phyloP scores from a whole-genome alignment of 1,140 invertebrate species.

The Ganaspis sp. region DNA sequence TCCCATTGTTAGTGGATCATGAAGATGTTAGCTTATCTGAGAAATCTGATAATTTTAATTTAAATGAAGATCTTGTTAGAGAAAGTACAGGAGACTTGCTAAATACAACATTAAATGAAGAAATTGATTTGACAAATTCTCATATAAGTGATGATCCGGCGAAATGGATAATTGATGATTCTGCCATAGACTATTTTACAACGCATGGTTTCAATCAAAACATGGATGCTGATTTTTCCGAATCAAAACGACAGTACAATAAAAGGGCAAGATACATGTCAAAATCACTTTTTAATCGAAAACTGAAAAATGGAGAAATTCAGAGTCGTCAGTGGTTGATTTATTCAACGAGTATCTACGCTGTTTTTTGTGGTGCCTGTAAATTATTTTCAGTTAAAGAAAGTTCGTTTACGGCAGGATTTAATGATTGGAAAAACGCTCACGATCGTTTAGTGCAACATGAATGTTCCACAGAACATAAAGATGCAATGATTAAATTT shows the following conservation, averaged over 20 bases:
- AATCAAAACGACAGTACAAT: constrained; percentile 42
- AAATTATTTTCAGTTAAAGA: constrained; percentile 51
- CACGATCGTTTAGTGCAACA: constrained; percentile 42
- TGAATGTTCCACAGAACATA: constrained; percentile 52
- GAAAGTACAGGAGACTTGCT: too few relatives aligned
- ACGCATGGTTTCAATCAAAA: constrained; percentile 49
- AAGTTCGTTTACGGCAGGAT: constrained; percentile 50
- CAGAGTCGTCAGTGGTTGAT: constrained; percentile 48
- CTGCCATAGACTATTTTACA: constrained; percentile 44
- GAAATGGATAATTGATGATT: constrained; percentile 42
- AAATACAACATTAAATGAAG: too few relatives aligned
- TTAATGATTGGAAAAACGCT: constrained; percentile 60
- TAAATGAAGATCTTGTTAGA: too few relatives aligned
- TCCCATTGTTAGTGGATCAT: too few relatives aligned
- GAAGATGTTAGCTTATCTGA: too few relatives aligned
- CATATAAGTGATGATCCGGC: constrained; percentile 38
- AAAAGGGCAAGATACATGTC: constrained; percentile 47
- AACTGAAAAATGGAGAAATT: constrained; percentile 56
- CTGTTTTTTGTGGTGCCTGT: constrained; percentile 57
- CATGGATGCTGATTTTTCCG: constrained; percentile 46
- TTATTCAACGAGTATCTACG: constrained; percentile 56
- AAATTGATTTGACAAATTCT: too few relatives aligned
- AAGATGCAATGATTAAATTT: constrained; percentile 37
- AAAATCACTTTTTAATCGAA: constrained; percentile 46
- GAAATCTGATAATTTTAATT: too few relatives aligned